Evolutionary conservation across 2,113 vertebrate genomes (phyloP), one percentile per base, ranked within the genome.

Genomic region (Odocoileus virginianus): DNA sequence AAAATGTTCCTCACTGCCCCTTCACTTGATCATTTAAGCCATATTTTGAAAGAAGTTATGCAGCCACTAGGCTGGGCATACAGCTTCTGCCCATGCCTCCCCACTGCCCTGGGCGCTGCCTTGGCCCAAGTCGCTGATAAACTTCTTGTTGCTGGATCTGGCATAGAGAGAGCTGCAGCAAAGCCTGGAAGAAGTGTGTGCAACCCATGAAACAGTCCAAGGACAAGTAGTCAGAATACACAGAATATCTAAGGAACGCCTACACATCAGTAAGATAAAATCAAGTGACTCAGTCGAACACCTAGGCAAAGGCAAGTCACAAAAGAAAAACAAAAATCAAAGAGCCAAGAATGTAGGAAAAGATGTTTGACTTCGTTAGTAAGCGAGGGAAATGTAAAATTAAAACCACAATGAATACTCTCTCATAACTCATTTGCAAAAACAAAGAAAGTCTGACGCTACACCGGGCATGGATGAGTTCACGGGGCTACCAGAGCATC

Each of bases 391-490:
- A 86, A 96, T 81, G 87, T n/a, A 76, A 83, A 89, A 84, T 52
- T 52, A 67, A 96, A 97, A 85, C 36, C 36, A 50, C 64, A 33
- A 1, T 6, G 50, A 87, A 94, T 87, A 23, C 28, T 6, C 81
- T 89, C 89, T 86, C 61, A 13, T 50, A 15, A 54, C 61, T 57
- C 55, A 13, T 91, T 86, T 87, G 83, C 36, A 52, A 92, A 96
- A 33, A 58, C 15, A 40, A 79, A 54, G 54, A 36, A n/a, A 23
- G 19, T 50, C 54, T 91, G 23, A 85, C 0, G 9, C 16, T 23
- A 36, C 40, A 3, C 36, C 2, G 0, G 4, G 21, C 28, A 1
- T 6, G 2, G 3, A 11, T 50, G 45, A 57, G 40, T 58, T 52
- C 11, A 1, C 8, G 19, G 40, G 85, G 6, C 54, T 60, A 76